Percentiles rank a stretch among this genome's conserved stretches.
These are phyloP conservation scores for Syrista parreyssii DNA, from an alignment of 2,888 invertebrate genomes.

Conservation along the genomic window DNA sequence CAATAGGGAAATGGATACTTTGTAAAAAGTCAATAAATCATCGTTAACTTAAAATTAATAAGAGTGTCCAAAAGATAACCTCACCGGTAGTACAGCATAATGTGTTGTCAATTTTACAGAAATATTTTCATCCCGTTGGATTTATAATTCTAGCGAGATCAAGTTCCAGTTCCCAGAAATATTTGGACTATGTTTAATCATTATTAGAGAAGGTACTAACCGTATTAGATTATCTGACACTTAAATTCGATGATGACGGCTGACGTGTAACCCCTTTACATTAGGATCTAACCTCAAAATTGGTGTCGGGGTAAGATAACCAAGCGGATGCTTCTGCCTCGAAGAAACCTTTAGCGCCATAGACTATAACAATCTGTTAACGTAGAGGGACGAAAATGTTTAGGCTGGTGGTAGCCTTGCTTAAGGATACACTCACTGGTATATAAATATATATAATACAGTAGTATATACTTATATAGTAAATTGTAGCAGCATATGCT, in stretches of 20 bases:
- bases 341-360: background rate
- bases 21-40: background rate
- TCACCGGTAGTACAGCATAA: background rate
- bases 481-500: no score
- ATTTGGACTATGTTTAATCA: no score
- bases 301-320: background rate
- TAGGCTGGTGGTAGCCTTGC: no score
- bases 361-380: background rate
- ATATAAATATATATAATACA: no score
- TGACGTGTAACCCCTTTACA: no score
- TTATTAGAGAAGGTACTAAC: no score
- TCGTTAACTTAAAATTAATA: background rate
- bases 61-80: background rate
- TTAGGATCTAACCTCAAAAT: background rate
- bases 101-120: background rate
- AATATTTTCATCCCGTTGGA: background rate
- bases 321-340: background rate
- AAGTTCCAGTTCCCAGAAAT: no score
- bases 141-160: no score
- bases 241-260: no score
- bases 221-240: no score
- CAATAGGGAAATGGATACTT: background rate
- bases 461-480: no score
- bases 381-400: background rate
- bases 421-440: no score